Percentiles rank a stretch among this genome's conserved stretches.
These are phyloP conservation scores for Bugula neritina DNA, from an alignment of 2,888 invertebrate genomes.

Conservation along the genomic window DNA sequence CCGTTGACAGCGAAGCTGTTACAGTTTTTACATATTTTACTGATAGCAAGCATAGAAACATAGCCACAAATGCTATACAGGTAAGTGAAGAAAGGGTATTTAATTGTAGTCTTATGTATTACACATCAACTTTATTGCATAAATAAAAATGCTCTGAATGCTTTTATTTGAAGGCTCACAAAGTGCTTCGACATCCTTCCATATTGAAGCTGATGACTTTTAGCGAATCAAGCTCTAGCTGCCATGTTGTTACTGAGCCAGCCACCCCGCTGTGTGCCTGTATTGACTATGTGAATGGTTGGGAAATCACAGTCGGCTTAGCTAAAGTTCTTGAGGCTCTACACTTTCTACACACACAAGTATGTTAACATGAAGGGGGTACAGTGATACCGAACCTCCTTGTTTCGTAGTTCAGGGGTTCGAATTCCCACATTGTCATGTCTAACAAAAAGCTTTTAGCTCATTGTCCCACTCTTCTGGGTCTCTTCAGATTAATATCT, in stretches of 20 bases:
- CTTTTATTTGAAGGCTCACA: conserved; percentile 72
- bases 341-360: conserved; percentile 75
- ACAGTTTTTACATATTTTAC: conserved; percentile 3
- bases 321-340: conserved; percentile 74
- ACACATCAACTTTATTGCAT: too few species aligned
- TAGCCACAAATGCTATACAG: conserved; percentile 9
- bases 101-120: not conserved
- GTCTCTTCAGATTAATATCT: too few species aligned
- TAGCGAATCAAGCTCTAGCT: conserved; percentile 70
- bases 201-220: conserved; percentile 76
- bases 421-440: too few species aligned
- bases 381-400: too few species aligned
- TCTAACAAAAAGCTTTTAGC: too few species aligned
- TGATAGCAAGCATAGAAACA: not conserved
- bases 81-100: not conserved
- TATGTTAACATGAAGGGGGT: conserved; percentile 47
- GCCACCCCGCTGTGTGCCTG: conserved; percentile 69
- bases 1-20: not conserved
- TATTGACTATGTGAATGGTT: conserved; percentile 63
- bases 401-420: too few species aligned
- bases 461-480: too few species aligned
- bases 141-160: too few species aligned
- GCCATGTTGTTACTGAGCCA: conserved; percentile 74
- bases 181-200: conserved; percentile 78
- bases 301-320: conserved; percentile 78